These are phyloP conservation scores for Umimayanthus kanabou DNA, from an alignment of 92 coral and sea anemone species.

Conservation along the genomic window DNA sequence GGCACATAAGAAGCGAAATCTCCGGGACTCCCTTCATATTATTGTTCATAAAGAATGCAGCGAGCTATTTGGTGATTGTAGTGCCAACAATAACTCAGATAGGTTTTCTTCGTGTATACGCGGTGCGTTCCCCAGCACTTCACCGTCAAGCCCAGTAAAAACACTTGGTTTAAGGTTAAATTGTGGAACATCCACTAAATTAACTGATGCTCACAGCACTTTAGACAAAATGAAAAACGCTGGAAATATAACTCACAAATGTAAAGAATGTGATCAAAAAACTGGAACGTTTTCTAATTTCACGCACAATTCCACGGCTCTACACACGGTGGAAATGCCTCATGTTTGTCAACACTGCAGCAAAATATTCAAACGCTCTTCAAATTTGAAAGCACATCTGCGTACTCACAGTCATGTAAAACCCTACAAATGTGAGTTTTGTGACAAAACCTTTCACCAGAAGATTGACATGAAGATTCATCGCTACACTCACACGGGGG, in stretches of 20 bases:
- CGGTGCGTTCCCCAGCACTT: neutral
- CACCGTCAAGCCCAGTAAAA: neutral
- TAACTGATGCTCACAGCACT: neutral
- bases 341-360: slow-evolving; percentile 65
- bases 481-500: slow-evolving; percentile 90
- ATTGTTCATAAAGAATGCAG: neutral
- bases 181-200: neutral
- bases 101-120: neutral
- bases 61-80: neutral
- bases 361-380: slow-evolving; percentile 72
- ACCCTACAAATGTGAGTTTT: slow-evolving; percentile 76
- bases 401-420: slow-evolving; percentile 70
- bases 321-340: slow-evolving; percentile 10
- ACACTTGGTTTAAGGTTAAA: neutral
- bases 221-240: too few species aligned
- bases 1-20: neutral
- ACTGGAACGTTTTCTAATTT: neutral
- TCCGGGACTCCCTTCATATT: neutral
- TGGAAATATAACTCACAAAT: neutral
- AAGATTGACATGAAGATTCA: slow-evolving; percentile 81
- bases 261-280: neutral
- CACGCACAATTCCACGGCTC: neutral
- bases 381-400: slow-evolving; percentile 78
- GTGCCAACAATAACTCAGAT: neutral
- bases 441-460: slow-evolving; percentile 81